These are phyloP conservation scores for Polydrusus cervinus DNA, from an alignment of 2,888 invertebrate genomes.

Conservation along the genomic window DNA sequence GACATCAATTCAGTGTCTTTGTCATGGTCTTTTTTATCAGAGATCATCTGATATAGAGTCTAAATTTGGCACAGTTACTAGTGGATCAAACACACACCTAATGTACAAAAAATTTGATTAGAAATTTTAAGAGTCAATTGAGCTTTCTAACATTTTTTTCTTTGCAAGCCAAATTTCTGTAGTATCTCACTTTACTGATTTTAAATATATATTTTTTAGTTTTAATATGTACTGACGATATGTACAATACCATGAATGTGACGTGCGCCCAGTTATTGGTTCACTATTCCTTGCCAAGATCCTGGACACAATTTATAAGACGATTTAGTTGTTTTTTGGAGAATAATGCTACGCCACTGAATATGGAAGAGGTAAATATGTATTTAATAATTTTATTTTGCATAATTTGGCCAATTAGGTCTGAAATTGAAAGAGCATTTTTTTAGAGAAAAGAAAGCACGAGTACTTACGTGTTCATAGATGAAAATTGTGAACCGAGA, in stretches of 20 bases:
- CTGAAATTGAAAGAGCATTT: too few species aligned
- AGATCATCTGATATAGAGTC: too few species aligned
- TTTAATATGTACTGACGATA: conserved; percentile 82
- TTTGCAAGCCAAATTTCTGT: too few species aligned
- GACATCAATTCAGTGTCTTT: too few species aligned
- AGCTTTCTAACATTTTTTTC: too few species aligned
- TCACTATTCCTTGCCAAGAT: conserved; percentile 80
- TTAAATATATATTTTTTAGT: conserved; percentile 64
- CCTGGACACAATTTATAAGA: conserved; percentile 80
- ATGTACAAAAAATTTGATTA: too few species aligned
- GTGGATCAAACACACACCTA: too few species aligned
- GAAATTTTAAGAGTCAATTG: too few species aligned
- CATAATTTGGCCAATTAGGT: not conserved
- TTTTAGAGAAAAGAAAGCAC: conserved; percentile 58
- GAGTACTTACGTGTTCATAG: conserved; percentile 60
- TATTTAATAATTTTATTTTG: not conserved
- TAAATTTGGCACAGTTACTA: too few species aligned
- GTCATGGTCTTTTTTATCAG: too few species aligned
- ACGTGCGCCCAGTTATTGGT: conserved; percentile 80
- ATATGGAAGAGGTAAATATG: conserved; percentile 65
- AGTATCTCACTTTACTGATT: too few species aligned
- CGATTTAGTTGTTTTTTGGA: conserved; percentile 81
- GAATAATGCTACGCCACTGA: conserved; percentile 72
- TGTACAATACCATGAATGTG: conserved; percentile 75
- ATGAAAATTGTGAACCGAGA: conserved; percentile 69